These are phyloP conservation scores for Epizoanthus rinbou DNA, from an alignment of 92 coral and sea anemone species.

Conservation along the genomic window DNA sequence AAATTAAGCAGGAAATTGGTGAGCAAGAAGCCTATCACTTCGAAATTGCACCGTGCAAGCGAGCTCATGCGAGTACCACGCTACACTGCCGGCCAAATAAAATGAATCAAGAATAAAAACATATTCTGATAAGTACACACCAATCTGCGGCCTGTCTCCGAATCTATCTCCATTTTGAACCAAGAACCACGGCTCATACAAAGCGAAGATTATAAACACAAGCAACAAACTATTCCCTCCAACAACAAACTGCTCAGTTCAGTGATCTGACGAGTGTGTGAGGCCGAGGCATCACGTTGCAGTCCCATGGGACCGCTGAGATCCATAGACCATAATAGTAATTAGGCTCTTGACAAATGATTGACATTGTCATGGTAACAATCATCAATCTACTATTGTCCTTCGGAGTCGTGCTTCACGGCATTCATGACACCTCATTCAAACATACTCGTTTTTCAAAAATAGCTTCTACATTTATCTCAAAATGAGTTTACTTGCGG, in stretches of 20 bases:
- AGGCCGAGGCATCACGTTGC: constrained; percentile 50
- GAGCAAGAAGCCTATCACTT: constrained; percentile 26
- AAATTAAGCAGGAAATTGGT: constrained; percentile 43
- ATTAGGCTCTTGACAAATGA: constrained; percentile 34
- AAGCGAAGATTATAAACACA: constrained; percentile 45
- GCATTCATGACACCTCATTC: not conserved
- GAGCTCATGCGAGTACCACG: constrained; percentile 34
- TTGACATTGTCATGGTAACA: constrained; percentile 67
- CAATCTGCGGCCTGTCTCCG: constrained; percentile 79
- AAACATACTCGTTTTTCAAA: not conserved
- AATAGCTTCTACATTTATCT: no score
- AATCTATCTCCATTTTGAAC: constrained; percentile 76
- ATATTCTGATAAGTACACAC: constrained; percentile 75
- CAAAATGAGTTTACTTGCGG: no score
- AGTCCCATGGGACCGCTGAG: constrained; percentile 68
- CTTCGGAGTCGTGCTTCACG: not conserved
- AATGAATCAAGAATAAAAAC: constrained; percentile 27
- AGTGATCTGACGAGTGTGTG: constrained; percentile 39
- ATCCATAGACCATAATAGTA: constrained; percentile 77
- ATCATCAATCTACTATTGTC: not conserved
- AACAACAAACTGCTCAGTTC: constrained; percentile 61
- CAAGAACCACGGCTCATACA: constrained; percentile 57
- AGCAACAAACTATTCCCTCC: constrained; percentile 39
- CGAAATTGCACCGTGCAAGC: not conserved
- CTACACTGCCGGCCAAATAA: constrained; percentile 29